Evolutionary conservation across 2,113 vertebrate genomes (phyloP).

Genomic region (Haplochromis vanheusdeni): DNA sequence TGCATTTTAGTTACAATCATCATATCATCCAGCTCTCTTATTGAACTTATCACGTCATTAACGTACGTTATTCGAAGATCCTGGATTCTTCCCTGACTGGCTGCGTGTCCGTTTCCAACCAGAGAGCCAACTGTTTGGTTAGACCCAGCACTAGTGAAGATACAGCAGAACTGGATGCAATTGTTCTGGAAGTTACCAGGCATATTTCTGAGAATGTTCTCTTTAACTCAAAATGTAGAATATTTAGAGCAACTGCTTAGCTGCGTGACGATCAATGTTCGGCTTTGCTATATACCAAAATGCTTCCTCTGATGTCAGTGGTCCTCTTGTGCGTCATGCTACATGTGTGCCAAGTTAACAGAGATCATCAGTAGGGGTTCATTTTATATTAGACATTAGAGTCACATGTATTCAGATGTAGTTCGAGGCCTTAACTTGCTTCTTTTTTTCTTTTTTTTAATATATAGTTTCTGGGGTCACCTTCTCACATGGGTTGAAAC

Average conservation of each 20-base stretch:
- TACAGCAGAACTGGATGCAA: background rate
- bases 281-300: conserved; percentile 44
- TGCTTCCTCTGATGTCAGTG: conserved; percentile 12
- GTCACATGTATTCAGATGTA: conserved; percentile 25
- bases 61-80: background rate
- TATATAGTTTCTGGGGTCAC: background rate
- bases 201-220: background rate
- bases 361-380: background rate
- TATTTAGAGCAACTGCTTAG: background rate
- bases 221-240: background rate
- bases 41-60: background rate
- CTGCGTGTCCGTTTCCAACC: conserved; percentile 9
- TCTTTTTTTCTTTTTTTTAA: background rate
- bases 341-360: conserved; percentile 2
- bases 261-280: background rate
- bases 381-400: background rate
- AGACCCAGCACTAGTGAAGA: conserved; percentile 58
- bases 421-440: conserved; percentile 58
- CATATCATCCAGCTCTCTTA: background rate
- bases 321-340: background rate
- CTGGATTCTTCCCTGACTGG: background rate
- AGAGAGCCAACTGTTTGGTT: conserved; percentile 37
- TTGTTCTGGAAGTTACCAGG: background rate
- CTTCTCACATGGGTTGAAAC: background rate
- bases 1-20: background rate